These are phyloP conservation scores for Neofelis nebulosa DNA, from an alignment of 2,113 vertebrate species.

Conservation along the genomic window DNA sequence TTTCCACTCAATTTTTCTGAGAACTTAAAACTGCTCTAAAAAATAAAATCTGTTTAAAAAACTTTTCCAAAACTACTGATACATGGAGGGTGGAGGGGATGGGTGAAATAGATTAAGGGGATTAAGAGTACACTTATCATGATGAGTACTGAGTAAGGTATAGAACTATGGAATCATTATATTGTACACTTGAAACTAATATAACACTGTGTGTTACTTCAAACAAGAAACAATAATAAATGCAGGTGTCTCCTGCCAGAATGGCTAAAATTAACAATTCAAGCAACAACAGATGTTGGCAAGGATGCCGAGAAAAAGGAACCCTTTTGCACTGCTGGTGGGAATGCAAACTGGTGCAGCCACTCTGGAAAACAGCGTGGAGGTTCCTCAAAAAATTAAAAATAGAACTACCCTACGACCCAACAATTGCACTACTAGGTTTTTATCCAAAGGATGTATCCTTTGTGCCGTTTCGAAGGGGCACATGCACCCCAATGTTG, in stretches of 20 bases:
- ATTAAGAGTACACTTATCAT: background rate
- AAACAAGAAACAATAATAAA: background rate
- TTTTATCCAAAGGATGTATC: too few relatives aligned
- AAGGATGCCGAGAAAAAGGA: too few relatives aligned
- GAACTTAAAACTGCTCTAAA: slow-evolving; percentile 10
- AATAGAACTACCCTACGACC: too few relatives aligned
- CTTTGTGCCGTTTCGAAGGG: too few relatives aligned
- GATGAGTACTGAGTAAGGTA: background rate
- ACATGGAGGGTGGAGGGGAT: background rate
- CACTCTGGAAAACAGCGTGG: too few relatives aligned
- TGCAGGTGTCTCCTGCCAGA: background rate
- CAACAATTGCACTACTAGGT: too few relatives aligned
- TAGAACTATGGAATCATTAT: background rate
- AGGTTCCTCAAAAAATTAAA: too few relatives aligned
- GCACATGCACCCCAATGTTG: too few relatives aligned
- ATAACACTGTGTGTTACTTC: background rate
- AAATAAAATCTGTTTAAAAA: background rate
- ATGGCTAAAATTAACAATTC: too few relatives aligned
- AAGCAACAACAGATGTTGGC: too few relatives aligned
- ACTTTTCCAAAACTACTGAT: background rate
- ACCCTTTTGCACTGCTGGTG: too few relatives aligned
- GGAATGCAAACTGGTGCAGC: too few relatives aligned
- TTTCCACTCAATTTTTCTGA: background rate
- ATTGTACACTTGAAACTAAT: background rate
- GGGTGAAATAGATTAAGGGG: background rate